Evolutionary conservation across 2,888 invertebrate species (phyloP).

Genomic region (Athrips mouffetella): DNA sequence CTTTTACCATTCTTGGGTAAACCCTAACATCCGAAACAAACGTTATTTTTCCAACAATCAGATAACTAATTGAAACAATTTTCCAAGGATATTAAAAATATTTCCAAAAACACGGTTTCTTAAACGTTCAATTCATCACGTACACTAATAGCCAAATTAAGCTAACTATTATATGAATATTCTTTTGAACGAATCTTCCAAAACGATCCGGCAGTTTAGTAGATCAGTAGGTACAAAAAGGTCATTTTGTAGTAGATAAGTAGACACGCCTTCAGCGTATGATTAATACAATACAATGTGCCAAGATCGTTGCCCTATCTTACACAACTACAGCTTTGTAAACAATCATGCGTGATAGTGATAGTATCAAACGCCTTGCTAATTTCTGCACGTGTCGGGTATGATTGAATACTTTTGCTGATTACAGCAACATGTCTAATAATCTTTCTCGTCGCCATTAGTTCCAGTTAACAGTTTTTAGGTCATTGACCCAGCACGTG

Average conservation of each 20-base stretch:
- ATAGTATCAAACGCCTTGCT: neutral
- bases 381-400: neutral
- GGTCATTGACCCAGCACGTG: neutral
- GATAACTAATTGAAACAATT: neutral
- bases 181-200: slow-evolving; percentile 1
- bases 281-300: slow-evolving; percentile 1
- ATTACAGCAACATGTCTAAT: neutral
- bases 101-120: neutral
- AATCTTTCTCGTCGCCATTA: neutral
- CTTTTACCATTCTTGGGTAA: too few species aligned
- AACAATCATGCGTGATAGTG: slow-evolving; percentile 9
- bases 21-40: neutral
- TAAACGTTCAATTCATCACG: slow-evolving; percentile 7
- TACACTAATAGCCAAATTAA: neutral
- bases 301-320: slow-evolving; percentile 11
- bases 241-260: slow-evolving; percentile 4
- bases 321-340: slow-evolving; percentile 8
- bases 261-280: slow-evolving; percentile 9
- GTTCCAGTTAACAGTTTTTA: neutral
- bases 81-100: neutral
- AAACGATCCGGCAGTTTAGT: neutral
- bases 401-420: neutral
- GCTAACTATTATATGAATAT: too few species aligned
- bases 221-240: neutral
- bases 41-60: slow-evolving; percentile 6